phyloP scores from a whole-genome alignment of 2,113 vertebrate species.

The Corythornis cristatus region DNA sequence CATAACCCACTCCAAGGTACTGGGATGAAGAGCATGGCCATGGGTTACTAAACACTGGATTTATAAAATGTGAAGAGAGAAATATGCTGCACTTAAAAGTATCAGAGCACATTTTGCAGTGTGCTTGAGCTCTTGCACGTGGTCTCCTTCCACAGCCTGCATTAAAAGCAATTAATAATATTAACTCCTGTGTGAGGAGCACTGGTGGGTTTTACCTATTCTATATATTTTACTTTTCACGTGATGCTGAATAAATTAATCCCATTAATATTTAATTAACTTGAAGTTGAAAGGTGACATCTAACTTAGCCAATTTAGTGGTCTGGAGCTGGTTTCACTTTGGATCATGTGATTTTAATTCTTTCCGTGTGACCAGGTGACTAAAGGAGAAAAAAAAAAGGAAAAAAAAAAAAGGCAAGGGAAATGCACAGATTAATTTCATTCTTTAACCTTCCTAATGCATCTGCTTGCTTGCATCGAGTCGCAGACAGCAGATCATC shows the following conservation, averaged over 20 bases:
- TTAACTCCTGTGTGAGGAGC: slow-evolving; percentile 51
- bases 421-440: slow-evolving; percentile 87
- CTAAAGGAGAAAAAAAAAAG: slow-evolving; percentile 58
- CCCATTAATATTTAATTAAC: slow-evolving; percentile 82
- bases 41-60: slow-evolving; percentile 76
- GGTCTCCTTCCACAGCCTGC: slow-evolving; percentile 44
- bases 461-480: slow-evolving; percentile 90
- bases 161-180: slow-evolving; percentile 75
- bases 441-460: slow-evolving; percentile 93
- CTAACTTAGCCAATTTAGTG: slow-evolving; percentile 79
- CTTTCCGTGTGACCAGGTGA: slow-evolving; percentile 82
- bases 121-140: slow-evolving; percentile 30
- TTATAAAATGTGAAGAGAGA: slow-evolving; percentile 71
- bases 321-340: slow-evolving; percentile 72
- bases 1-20: slow-evolving; percentile 60
- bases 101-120: slow-evolving; percentile 22
- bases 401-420: slow-evolving; percentile 59
- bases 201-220: slow-evolving; percentile 60
- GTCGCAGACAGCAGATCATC: slow-evolving; percentile 97
- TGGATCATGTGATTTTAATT: slow-evolving; percentile 80
- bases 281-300: slow-evolving; percentile 79
- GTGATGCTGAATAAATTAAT: slow-evolving; percentile 80
- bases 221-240: slow-evolving; percentile 68
- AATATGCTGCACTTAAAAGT: slow-evolving; percentile 70
- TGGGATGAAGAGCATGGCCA: slow-evolving; percentile 55